These are phyloP conservation scores for Turnix velox DNA, from an alignment of 2,113 vertebrate genomes.

Conservation along the genomic window DNA sequence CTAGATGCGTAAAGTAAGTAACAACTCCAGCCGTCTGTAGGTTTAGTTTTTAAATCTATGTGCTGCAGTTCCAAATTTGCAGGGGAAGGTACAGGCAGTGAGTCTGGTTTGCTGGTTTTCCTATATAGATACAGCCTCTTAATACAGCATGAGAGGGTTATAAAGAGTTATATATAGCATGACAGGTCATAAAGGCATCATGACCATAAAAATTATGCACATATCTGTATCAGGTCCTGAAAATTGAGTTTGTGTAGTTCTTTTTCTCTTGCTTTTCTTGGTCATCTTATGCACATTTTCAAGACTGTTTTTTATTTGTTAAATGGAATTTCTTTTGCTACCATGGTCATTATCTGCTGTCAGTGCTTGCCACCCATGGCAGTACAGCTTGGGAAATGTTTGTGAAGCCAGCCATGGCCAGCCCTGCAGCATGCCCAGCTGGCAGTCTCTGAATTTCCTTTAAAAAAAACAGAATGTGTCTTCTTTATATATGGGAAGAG, in stretches of 20 bases:
- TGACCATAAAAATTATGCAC: neutral
- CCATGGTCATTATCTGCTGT: neutral
- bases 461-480: neutral
- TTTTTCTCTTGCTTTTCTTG: neutral
- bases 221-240: neutral
- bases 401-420: neutral
- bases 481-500: neutral
- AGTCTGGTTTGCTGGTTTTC: too few relatives aligned
- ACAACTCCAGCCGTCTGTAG: too few relatives aligned
- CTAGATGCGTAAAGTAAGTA: neutral
- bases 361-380: neutral
- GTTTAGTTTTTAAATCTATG: too few relatives aligned
- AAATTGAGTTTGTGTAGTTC: neutral
- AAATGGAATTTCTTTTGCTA: neutral
- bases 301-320: neutral
- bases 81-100: too few relatives aligned
- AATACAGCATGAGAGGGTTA: too few relatives aligned
- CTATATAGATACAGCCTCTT: too few relatives aligned
- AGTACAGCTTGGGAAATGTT: neutral
- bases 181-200: too few relatives aligned
- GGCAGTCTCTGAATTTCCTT: neutral
- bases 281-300: neutral
- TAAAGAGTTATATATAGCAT: too few relatives aligned
- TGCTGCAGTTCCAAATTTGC: too few relatives aligned
- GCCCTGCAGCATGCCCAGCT: neutral